A percentile compares a stretch with the other conserved stretches of the same genome.
Evolutionary conservation across 2,888 invertebrate genomes (phyloP).

Genomic region (Ectropis crepuscularia): DNA sequence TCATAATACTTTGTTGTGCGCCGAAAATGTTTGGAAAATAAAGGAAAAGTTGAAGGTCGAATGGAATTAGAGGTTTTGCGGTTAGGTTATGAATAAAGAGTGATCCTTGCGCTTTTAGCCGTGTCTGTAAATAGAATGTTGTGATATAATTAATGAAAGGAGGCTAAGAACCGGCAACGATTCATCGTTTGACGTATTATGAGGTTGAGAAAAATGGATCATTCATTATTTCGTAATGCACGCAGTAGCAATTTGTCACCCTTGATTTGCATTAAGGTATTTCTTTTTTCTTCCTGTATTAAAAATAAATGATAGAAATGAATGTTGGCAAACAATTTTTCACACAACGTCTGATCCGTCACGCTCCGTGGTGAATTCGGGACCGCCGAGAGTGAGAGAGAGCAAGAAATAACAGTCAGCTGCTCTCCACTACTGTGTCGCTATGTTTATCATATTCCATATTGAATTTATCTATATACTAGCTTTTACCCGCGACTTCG

Average conservation of each 20-base stretch:
- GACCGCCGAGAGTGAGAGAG: too few species aligned
- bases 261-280: too few species aligned
- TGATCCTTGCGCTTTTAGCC: constrained; percentile 15
- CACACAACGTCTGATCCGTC: too few species aligned
- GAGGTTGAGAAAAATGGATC: background rate
- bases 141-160: constrained; percentile 6
- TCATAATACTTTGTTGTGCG: constrained; percentile 37
- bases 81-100: constrained; percentile 29
- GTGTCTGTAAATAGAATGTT: constrained; percentile 16
- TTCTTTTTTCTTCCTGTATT: too few species aligned
- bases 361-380: too few species aligned
- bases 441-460: too few species aligned
- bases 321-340: too few species aligned
- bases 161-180: background rate
- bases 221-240: background rate
- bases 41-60: constrained; percentile 30
- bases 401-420: too few species aligned
- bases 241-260: background rate
- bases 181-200: constrained; percentile 5
- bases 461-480: too few species aligned
- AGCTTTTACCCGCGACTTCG: too few species aligned
- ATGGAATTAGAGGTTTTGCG: constrained; percentile 28
- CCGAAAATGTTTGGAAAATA: constrained; percentile 37
- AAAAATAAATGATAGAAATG: too few species aligned
- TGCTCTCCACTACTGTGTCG: too few species aligned